phyloP scores from a whole-genome alignment of 2,888 invertebrate genomes.

The Hololepta plana region DNA sequence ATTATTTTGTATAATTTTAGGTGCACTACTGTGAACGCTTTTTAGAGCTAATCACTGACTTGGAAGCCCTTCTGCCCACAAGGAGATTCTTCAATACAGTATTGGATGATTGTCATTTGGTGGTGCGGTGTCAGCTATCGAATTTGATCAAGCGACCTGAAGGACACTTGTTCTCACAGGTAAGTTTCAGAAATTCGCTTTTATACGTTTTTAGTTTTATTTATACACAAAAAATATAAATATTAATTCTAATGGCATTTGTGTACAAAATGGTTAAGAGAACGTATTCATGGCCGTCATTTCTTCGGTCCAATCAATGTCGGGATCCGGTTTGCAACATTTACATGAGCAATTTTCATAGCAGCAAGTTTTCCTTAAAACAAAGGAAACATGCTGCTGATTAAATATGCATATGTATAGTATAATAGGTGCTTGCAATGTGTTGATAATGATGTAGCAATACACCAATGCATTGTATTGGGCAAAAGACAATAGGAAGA shows the following conservation, averaged over 20 bases:
- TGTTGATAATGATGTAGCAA: constrained; percentile 56
- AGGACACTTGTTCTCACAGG: constrained; percentile 83
- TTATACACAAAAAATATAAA: not conserved
- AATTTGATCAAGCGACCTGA: constrained; percentile 54
- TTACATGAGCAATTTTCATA: constrained; percentile 35
- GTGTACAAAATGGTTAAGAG: not conserved
- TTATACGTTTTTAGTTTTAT: not conserved
- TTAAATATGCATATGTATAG: constrained; percentile 62
- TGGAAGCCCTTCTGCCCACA: constrained; percentile 89
- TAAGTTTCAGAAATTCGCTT: constrained; percentile 29
- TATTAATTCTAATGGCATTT: not conserved
- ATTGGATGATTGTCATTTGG: constrained; percentile 84
- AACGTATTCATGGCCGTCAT: constrained; percentile 71
- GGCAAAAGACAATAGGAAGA: constrained; percentile 57
- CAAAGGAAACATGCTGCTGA: constrained; percentile 61
- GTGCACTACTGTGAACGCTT: constrained; percentile 85
- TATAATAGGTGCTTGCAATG: constrained; percentile 54
- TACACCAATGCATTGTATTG: constrained; percentile 55
- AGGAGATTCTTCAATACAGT: constrained; percentile 93
- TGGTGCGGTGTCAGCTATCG: constrained; percentile 76
- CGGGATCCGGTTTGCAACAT: constrained; percentile 40
- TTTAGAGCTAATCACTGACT: constrained; percentile 86
- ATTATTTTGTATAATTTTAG: constrained; percentile 18
- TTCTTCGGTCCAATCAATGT: constrained; percentile 77
- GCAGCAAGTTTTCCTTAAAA: constrained; percentile 64